Evolutionary conservation across 2,888 invertebrate genomes (phyloP).

Genomic region (Priocnemis perturbator): DNA sequence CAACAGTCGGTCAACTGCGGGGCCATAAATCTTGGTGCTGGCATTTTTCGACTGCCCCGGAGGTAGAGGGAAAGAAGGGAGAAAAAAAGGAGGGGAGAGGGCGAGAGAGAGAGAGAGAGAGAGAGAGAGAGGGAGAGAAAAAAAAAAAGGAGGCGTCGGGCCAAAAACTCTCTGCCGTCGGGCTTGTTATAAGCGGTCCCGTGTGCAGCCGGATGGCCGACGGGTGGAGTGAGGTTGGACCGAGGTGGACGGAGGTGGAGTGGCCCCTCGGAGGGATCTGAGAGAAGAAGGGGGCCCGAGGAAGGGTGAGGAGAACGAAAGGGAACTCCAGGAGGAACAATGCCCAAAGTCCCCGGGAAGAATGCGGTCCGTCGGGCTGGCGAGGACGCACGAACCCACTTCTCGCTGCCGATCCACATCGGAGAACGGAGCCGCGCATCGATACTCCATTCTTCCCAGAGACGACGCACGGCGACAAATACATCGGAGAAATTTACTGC

Average conservation of each 20-base stretch:
- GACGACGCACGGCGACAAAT: slow-evolving; percentile 62
- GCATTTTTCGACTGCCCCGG: slow-evolving; percentile 66
- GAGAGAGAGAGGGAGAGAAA: slow-evolving; percentile 31
- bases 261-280: slow-evolving; percentile 15
- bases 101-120: no score
- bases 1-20: slow-evolving; percentile 73
- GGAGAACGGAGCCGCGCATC: slow-evolving; percentile 30
- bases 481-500: slow-evolving; percentile 68
- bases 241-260: slow-evolving; percentile 26
- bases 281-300: slow-evolving; percentile 21
- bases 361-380: slow-evolving; percentile 74
- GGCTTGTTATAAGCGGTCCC: slow-evolving; percentile 67
- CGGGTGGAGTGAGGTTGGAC: slow-evolving; percentile 47
- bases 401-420: slow-evolving; percentile 12
- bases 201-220: slow-evolving; percentile 44
- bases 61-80: slow-evolving; percentile 32
- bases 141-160: slow-evolving; percentile 60
- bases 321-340: slow-evolving; percentile 68
- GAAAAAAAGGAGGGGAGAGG: slow-evolving; percentile 19
- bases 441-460: slow-evolving; percentile 45
- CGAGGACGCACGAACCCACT: slow-evolving; percentile 50
- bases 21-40: slow-evolving; percentile 70
- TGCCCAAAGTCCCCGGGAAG: slow-evolving; percentile 73
- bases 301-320: slow-evolving; percentile 43
- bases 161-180: slow-evolving; percentile 61